Evolutionary conservation across 2,888 invertebrate genomes (phyloP).

Genomic region (Hecatera dysodea): DNA sequence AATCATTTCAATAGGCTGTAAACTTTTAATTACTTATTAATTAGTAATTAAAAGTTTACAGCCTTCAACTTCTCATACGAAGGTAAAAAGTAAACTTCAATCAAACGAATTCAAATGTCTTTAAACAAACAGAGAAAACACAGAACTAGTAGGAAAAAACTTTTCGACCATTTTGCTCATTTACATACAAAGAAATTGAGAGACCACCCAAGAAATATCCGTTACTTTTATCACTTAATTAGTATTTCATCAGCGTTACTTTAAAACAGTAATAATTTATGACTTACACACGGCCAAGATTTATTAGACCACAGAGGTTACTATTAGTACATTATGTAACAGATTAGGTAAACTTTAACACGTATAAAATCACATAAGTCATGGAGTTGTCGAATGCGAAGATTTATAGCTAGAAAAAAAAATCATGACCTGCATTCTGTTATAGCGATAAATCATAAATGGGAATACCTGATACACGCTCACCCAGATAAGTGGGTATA

Average conservation of each 20-base stretch:
- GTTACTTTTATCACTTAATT: conserved; percentile 56
- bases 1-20: background rate
- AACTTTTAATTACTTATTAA: background rate
- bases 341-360: conserved; percentile 32
- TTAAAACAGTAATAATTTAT: conserved; percentile 38
- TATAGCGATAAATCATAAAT: conserved; percentile 35
- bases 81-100: background rate
- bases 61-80: background rate
- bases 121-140: background rate
- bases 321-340: conserved; percentile 27
- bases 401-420: conserved; percentile 43
- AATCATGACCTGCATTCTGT: conserved; percentile 50
- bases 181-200: conserved; percentile 53
- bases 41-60: no score
- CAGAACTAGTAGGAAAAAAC: background rate
- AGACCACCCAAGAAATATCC: conserved; percentile 57
- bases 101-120: background rate
- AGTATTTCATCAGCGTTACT: conserved; percentile 49
- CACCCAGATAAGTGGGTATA: background rate
- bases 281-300: conserved; percentile 21
- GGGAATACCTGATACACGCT: conserved; percentile 30
- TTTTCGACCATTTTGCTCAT: conserved; percentile 20
- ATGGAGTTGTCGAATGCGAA: conserved; percentile 32
- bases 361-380: conserved; percentile 30
- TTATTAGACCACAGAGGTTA: conserved; percentile 23